Evolutionary conservation across 2,113 vertebrate species (phyloP).

Genomic region (Desmodus rotundus): DNA sequence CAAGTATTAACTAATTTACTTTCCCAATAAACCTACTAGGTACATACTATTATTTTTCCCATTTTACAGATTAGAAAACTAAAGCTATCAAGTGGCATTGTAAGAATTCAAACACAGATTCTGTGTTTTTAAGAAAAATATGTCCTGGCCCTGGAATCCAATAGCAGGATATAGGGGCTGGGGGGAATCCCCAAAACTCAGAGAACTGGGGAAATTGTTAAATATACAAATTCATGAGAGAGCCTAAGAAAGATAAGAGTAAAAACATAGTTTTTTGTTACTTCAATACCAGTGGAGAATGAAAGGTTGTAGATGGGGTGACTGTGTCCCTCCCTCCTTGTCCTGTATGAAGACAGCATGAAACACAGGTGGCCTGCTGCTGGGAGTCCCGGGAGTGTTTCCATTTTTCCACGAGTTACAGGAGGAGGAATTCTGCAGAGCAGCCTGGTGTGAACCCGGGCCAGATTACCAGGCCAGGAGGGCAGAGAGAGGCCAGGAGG

Average conservation of each 20-base stretch:
- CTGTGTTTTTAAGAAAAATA: background rate
- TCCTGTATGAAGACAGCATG: background rate
- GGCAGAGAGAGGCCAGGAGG: background rate
- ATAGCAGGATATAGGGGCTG: background rate
- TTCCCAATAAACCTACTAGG: background rate
- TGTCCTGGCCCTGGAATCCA: background rate
- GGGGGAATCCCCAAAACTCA: background rate
- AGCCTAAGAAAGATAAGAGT: background rate
- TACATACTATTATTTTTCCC: background rate
- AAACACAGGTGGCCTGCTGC: background rate
- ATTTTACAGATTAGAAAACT: constrained; percentile 4
- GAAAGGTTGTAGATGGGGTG: background rate
- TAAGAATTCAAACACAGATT: background rate
- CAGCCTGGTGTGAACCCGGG: background rate
- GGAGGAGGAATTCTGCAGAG: background rate
- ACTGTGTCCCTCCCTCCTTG: background rate
- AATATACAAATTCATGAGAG: background rate
- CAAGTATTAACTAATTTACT: background rate
- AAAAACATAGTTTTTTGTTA: background rate
- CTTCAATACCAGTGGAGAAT: background rate
- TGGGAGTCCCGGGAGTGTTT: background rate
- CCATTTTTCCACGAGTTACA: background rate
- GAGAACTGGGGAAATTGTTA: background rate
- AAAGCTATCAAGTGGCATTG: background rate
- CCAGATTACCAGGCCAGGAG: background rate